These are phyloP conservation scores for Grallaria varia DNA, from an alignment of 2,113 vertebrate genomes.

Conservation along the genomic window DNA sequence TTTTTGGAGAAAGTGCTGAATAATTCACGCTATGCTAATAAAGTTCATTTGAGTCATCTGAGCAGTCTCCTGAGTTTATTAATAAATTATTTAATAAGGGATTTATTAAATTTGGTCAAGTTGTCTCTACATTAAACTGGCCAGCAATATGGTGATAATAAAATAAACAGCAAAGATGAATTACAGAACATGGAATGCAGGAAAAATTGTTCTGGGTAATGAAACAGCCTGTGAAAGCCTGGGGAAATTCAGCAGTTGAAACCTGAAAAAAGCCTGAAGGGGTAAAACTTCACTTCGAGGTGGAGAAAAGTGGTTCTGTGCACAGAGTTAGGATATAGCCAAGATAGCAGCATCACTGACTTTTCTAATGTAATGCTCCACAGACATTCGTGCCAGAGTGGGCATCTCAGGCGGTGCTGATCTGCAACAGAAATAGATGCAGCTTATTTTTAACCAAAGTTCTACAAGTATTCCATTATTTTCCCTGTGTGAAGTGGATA, in stretches of 20 bases:
- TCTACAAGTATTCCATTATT: background rate
- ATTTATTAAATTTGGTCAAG: constrained; percentile 2
- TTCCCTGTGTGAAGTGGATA: background rate
- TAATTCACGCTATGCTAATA: constrained; percentile 42
- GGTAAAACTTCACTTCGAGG: fast-evolving
- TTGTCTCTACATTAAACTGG: background rate
- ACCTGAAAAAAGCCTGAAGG: background rate
- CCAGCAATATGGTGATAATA: background rate
- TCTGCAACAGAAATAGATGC: background rate
- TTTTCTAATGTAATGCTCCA: background rate
- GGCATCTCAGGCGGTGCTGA: background rate
- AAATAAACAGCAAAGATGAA: background rate
- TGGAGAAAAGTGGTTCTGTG: background rate
- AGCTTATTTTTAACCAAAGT: background rate
- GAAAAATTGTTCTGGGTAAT: background rate
- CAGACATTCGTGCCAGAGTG: background rate
- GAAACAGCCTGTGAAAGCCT: background rate
- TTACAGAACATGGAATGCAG: background rate
- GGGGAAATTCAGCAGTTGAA: background rate
- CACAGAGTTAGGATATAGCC: background rate
- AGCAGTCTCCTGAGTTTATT: background rate
- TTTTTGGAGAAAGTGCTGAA: background rate
- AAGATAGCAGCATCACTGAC: background rate
- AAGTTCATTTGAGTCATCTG: constrained; percentile 31
- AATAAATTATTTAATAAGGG: constrained; percentile 21